Conservation (phyloP, 2,888 invertebrate species). For the Stramonita haemastoma region DNA sequence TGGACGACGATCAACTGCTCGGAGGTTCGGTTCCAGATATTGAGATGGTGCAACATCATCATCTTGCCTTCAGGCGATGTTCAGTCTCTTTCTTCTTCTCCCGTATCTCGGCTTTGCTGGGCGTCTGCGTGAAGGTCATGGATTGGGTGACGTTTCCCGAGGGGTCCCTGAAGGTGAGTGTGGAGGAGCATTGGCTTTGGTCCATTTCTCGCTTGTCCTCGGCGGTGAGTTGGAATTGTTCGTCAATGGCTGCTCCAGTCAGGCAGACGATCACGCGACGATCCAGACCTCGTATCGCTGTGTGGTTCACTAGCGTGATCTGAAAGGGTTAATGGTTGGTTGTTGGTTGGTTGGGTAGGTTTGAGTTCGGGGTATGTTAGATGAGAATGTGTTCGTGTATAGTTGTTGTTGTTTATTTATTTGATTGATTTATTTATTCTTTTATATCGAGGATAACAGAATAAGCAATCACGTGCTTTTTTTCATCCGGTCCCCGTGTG, state of each 20-base stretch:
- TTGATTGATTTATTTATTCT: too few relatives aligned
- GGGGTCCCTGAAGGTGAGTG: background rate
- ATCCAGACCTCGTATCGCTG: constrained; percentile 1
- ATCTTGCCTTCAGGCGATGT: background rate
- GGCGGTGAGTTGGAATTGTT: background rate
- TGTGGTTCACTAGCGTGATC: too few relatives aligned
- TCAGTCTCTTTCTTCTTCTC: background rate
- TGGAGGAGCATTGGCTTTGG: background rate
- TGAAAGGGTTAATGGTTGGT: too few relatives aligned
- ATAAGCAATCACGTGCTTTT: too few relatives aligned
- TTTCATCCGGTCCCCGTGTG: too few relatives aligned
- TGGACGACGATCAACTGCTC: constrained; percentile 15
- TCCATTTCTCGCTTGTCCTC: background rate
- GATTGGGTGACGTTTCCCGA: background rate
- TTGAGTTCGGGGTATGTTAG: too few relatives aligned
- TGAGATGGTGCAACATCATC: background rate
- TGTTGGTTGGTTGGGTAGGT: too few relatives aligned
- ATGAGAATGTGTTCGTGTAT: too few relatives aligned
- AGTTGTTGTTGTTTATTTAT: too few relatives aligned
- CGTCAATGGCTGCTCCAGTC: background rate
- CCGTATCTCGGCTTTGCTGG: background rate
- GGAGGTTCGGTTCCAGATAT: background rate
- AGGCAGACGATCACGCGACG: constrained; percentile 22
- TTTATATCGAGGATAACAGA: too few relatives aligned
- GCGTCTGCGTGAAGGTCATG: background rate